Evolutionary conservation across 2,888 invertebrate species (phyloP), one percentile per base, ranked within the genome.

Genomic region (Hirtodrosophila histrioides): DNA sequence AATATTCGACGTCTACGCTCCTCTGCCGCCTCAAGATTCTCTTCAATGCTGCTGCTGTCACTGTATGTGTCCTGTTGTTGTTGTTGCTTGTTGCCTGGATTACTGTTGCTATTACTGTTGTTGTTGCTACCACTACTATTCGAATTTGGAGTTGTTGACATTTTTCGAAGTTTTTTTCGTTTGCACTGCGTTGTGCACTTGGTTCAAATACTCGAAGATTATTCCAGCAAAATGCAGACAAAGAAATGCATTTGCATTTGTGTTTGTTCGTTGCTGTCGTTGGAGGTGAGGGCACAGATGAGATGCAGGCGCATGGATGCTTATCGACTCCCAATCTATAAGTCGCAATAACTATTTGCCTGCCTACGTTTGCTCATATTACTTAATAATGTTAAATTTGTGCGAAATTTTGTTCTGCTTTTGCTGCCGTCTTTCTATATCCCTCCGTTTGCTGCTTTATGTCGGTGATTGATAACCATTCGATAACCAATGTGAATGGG

Each of bases 41-140:
- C 97, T 33, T 88, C 97, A 23, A 96, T 96, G 90, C 96, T 97
- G 88, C 96, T 97, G 90, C 96, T 97, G 89, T 95, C 96, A 86
- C 92, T 90, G 55, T 89, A 90, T 10, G 89, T 88, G 53, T 86
- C 90, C 49, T 75, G 85, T 39, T 79, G 66, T 50, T 75, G 73
- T 58, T 85, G 85, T 41, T 71, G 82, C 56, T 83, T 85, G 50
- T 69, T 73, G 53, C 71, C 72, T 45, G 73, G 63, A 33, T 61
- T 75, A 37, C 45, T 62, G 41, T 63, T 72, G 37, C 46, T 69
- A 62, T 65, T 84, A 37, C 29, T 76, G 64, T 55, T 76, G 61
- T 76, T 90, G 62, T 79, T 88, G 77, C 87, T 89, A 69, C 88
- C 88, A 75, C 87, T 87, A 71, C 87, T 89, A 74, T 89, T 89